Base-by-base conservation (phyloP, 2,888 invertebrate species). In the Dione juno region DNA sequence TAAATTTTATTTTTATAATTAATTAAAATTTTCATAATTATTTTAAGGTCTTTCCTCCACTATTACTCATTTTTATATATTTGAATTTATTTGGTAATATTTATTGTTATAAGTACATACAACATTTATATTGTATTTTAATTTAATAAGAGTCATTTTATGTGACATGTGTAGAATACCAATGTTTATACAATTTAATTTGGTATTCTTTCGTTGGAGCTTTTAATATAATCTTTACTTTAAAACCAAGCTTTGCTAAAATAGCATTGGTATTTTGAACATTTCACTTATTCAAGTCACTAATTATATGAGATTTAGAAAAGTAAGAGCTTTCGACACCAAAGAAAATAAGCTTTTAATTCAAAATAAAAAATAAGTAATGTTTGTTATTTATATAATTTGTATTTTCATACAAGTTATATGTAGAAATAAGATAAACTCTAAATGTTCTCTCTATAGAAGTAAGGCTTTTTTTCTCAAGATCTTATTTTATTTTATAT, bases 291-390 rank as follows among this genome's bases (percentile, higher is more conserved):
- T 28, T 28, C 19, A 21, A 21, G 41, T 59, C 28, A 59, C n/a
- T 59, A 43, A 11, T 43, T 35, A 11, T 61, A 45, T 45, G 28
- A 45, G 2, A 3, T 11, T 7, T 61, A 61, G 45, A 45, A 40
- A 1, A 13, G n/a, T 61, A 61, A 45, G 61, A 61, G 61, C 61
- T 61, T 45, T 57, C 40, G 28, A 61, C 45, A 61, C 61, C 61
- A 61, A 61, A 61, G 11, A 13, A 28, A 45, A 16, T 61, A 45
- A 6, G 35, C 7, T 61, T 57, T 14, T 14, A 37, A 16, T 13
- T 37, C 35, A 57, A 16, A 16, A 21, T n/a, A 14, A 16, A 14
- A 14, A 53, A 21, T 28, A 9, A 53, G 11, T 52, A 52, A 13
- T 14, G 28, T 28, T 28, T 28, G n/a, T n/a, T n/a, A 50, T 50